A percentile compares a stretch with the other conserved stretches of the same genome.
These are phyloP conservation scores for Sitobion miscanthi DNA, from an alignment of 1,140 invertebrate genomes.

Conservation along the genomic window DNA sequence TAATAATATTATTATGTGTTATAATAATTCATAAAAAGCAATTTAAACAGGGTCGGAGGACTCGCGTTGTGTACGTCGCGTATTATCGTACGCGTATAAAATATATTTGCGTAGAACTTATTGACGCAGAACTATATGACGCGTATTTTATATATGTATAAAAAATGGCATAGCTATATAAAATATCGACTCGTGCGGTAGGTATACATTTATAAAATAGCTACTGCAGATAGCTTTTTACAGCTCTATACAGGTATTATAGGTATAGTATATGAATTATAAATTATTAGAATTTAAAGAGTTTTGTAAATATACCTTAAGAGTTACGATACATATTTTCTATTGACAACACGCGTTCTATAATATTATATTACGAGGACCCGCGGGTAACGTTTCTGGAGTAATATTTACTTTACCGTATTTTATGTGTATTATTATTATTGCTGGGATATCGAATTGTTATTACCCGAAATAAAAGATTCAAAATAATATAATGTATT, in stretches of 20 bases:
- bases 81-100: no score
- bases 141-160: background rate
- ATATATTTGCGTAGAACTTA: no score
- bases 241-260: background rate
- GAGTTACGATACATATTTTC: background rate
- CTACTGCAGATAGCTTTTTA: background rate
- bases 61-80: background rate
- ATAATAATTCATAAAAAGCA: slow-evolving; percentile 2
- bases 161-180: background rate
- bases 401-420: background rate
- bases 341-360: background rate
- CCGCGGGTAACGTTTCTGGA: background rate
- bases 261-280: no score
- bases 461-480: no score
- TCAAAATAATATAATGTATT: background rate
- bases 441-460: no score
- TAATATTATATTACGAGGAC: background rate
- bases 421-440: background rate
- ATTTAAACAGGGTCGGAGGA: slow-evolving; percentile 8
- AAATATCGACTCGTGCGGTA: background rate
- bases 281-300: background rate
- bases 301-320: background rate
- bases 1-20: background rate
- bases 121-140: no score
- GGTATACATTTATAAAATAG: background rate